These are phyloP conservation scores for Tonatia bakeri DNA, from an alignment of 2,113 vertebrate species.

Conservation along the genomic window DNA sequence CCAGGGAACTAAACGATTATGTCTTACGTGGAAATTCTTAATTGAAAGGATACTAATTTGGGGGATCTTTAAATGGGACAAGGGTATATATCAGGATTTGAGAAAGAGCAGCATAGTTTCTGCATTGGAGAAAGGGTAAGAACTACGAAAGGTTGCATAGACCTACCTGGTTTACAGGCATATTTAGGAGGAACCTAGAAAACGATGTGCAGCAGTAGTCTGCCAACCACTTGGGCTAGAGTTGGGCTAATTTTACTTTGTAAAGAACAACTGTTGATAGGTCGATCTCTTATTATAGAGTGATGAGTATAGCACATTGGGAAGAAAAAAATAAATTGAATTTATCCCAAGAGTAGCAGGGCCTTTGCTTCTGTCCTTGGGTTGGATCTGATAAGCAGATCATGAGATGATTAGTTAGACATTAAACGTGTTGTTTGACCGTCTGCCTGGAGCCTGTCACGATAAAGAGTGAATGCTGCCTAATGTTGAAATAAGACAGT, in stretches of 20 bases:
- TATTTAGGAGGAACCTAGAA: constrained; percentile 30
- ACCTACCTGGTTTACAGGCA: not conserved
- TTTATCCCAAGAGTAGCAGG: not conserved
- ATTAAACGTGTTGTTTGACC: not conserved
- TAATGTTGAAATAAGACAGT: constrained; percentile 40
- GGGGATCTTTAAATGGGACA: not conserved
- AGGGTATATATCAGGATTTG: not conserved
- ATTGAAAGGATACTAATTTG: not conserved
- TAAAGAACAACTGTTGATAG: constrained; percentile 7
- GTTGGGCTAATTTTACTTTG: constrained; percentile 32
- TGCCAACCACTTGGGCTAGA: constrained; percentile 9
- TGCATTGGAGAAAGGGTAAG: not conserved
- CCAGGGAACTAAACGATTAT: not conserved
- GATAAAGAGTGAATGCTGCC: not conserved
- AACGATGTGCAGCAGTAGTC: constrained; percentile 20
- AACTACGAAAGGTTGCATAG: not conserved
- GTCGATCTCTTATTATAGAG: not conserved
- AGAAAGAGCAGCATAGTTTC: not conserved
- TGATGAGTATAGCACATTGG: not conserved
- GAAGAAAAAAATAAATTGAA: constrained; percentile 19
- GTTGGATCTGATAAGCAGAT: not conserved
- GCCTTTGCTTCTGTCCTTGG: constrained; percentile 32
- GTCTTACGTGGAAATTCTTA: not conserved
- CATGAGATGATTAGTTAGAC: constrained; percentile 30
- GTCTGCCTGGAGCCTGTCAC: not conserved